Base-by-base conservation (phyloP, 2,888 invertebrate species). In the Hemaris fuciformis region DNA sequence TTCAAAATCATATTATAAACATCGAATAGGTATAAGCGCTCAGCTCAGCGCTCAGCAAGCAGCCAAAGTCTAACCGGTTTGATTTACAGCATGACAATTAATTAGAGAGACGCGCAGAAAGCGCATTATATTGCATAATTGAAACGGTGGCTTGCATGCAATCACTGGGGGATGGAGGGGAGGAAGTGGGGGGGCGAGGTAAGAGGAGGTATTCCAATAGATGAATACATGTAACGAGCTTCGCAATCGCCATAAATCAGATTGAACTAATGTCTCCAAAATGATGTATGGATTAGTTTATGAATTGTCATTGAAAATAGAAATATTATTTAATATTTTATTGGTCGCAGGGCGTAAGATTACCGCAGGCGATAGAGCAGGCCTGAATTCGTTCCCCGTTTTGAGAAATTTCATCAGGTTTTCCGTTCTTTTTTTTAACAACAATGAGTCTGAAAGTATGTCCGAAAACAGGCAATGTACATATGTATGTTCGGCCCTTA, bases 51-150 rank as follows among this genome's bases (percentile, higher is more conserved):
- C n/a, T n/a, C n/a, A n/a, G n/a, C n/a, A n/a, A n/a, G n/a, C 38
- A 64, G 62, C 60, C 58, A 59, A 31, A 22, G 43, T 59, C 66
- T 66, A 66, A 63, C 69, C 62, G 64, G 65, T 62, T 22, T 67
- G 61, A 71, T 72, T 70, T 64, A 71, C 31, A 62, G 53, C 64
- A 59, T 63, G 65, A 64, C 67, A 71, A 73, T 72, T 73, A 74
- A 66, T 65, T 68, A 66, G 57, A 65, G 59, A 63, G 61, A 57
- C 45, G 23, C 62, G 23, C 45, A 68, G 69, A 64, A 64, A 67
- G 64, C 61, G 65, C 66, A 62, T 57, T 67, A 68, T 65, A 65
- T 65, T 25, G 66, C 71, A 69, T 72, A 69, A 73, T 70, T 73
- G 67, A 66, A 68, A 66, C 58, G 61, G 65, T 64, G 61, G 53